Evolutionary conservation across 2,797 vertebrate genomes (phyloP).

Genomic region (Tiaroga cobitis): DNA sequence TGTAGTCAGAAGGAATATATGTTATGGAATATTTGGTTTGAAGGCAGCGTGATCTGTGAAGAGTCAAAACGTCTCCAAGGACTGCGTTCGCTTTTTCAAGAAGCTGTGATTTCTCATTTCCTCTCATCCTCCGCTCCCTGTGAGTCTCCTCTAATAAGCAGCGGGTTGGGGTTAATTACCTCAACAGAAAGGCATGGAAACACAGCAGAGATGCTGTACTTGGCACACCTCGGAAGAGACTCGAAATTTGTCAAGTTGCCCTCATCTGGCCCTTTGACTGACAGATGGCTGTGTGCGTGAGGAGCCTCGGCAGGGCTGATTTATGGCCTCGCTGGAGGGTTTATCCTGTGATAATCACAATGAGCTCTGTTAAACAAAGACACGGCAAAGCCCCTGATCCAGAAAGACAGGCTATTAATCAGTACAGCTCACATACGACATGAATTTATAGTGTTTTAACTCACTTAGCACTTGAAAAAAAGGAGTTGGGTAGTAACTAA

Average conservation of each 20-base stretch:
- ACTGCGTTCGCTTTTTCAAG: constrained; percentile 17
- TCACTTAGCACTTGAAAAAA: constrained; percentile 12
- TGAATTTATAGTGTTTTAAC: constrained; percentile 45
- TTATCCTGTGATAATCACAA: constrained; percentile 57
- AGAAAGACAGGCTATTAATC: constrained; percentile 54
- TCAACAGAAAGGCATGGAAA: constrained; percentile 53
- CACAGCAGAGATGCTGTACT: constrained; percentile 14
- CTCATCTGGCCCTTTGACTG: constrained; percentile 31
- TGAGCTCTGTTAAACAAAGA: constrained; percentile 51
- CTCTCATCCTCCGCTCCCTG: constrained; percentile 40
- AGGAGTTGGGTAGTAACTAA: background rate
- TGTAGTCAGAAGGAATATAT: constrained; percentile 23
- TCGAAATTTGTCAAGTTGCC: constrained; percentile 12
- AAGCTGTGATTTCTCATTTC: constrained; percentile 52
- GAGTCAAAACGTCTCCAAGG: constrained; percentile 13
- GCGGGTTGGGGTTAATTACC: constrained; percentile 61
- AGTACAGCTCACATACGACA: constrained; percentile 34
- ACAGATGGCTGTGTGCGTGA: constrained; percentile 32
- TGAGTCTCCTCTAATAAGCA: constrained; percentile 51
- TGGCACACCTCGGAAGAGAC: constrained; percentile 20
- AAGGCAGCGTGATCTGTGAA: constrained; percentile 30
- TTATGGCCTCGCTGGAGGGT: constrained; percentile 44
- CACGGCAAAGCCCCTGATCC: constrained; percentile 44
- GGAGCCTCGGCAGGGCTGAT: constrained; percentile 45
- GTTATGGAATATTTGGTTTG: constrained; percentile 32